phyloP scores from a whole-genome alignment of 2,797 vertebrate genomes.

The Agapornis canus region DNA sequence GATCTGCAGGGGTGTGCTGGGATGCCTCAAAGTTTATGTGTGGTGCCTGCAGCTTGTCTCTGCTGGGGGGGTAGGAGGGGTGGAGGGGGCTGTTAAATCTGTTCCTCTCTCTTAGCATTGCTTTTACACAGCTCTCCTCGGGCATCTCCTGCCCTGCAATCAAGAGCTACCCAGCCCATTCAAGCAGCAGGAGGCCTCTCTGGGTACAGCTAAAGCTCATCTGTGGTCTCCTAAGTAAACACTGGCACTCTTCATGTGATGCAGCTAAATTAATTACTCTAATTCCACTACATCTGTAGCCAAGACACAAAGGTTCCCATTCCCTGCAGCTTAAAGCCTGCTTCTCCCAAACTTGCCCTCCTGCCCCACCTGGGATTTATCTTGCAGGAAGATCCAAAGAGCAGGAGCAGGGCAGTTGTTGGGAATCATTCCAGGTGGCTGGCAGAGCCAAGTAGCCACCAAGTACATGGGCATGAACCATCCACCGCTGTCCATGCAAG shows the following conservation, averaged over 20 bases:
- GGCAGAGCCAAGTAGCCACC: neutral
- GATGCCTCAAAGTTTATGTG: neutral
- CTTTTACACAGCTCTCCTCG: slow-evolving; percentile 12
- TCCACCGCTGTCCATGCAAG: neutral
- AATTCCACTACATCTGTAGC: neutral
- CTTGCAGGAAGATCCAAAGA: neutral
- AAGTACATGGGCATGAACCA: neutral
- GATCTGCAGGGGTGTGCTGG: neutral
- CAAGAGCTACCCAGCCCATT: slow-evolving; percentile 9
- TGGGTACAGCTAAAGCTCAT: neutral
- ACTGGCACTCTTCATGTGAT: neutral
- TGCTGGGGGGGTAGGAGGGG: neutral
- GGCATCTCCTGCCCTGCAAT: slow-evolving; percentile 7
- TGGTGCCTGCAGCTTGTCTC: neutral
- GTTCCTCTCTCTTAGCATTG: neutral
- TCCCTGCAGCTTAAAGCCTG: neutral
- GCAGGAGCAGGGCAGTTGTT: neutral
- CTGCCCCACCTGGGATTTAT: neutral
- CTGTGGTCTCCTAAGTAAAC: slow-evolving; percentile 27
- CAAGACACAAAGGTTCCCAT: neutral
- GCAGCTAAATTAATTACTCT: slow-evolving; percentile 38
- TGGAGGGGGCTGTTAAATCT: neutral
- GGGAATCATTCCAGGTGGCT: neutral
- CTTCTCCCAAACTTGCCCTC: neutral
- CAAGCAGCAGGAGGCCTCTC: neutral